phyloP scores from a whole-genome alignment of 2,113 vertebrate species.

The Phalacrocorax carbo region DNA sequence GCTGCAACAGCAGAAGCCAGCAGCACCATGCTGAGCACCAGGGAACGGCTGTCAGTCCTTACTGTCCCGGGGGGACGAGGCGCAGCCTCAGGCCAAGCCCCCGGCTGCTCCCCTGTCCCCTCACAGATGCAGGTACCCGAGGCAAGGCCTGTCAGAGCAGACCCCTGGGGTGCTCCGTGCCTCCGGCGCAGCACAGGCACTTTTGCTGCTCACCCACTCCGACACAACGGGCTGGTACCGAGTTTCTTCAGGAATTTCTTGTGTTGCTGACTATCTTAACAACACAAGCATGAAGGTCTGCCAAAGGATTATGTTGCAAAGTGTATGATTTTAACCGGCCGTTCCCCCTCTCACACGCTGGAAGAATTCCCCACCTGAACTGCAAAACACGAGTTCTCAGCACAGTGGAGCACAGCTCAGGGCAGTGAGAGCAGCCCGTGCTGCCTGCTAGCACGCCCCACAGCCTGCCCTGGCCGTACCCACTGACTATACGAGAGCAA shows the following conservation, averaged over 20 bases:
- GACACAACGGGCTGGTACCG: neutral
- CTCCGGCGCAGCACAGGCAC: fast-evolving
- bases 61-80: fast-evolving
- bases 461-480: neutral
- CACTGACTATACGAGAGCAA: fast-evolving
- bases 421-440: neutral
- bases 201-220: neutral
- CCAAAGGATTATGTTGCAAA: neutral
- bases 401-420: fast-evolving
- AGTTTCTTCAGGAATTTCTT: neutral
- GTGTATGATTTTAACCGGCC: fast-evolving
- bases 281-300: fast-evolving
- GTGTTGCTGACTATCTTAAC: neutral
- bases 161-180: fast-evolving
- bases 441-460: neutral
- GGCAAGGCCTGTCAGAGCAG: fast-evolving
- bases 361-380: neutral
- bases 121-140: fast-evolving
- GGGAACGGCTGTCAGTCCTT: neutral
- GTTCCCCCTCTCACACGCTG: neutral
- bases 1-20: neutral
- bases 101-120: fast-evolving
- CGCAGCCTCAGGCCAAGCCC: neutral
- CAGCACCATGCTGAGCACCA: fast-evolving
- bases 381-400: fast-evolving